A percentile compares a stretch with the other conserved stretches of the same genome.
Conservation (phyloP, 1,140 invertebrate species). For the Zaprionus ornatus region DNA sequence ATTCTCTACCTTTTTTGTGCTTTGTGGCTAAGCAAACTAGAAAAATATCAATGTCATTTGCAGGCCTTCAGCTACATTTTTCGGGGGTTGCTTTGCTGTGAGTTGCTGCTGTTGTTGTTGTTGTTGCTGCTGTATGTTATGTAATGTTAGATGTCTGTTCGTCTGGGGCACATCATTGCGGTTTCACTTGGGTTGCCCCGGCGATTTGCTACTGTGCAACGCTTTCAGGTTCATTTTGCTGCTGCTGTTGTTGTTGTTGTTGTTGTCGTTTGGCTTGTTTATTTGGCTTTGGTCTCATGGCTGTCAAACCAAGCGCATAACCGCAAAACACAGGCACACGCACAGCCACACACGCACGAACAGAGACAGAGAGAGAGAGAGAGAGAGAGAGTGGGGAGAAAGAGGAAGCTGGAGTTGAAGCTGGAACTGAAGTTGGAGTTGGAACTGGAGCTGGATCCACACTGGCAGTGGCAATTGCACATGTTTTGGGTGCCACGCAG, state of each 20-base stretch:
- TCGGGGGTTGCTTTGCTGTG: constrained; percentile 33
- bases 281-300: constrained; percentile 64
- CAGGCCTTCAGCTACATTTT: constrained; percentile 50
- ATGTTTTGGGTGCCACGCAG: constrained; percentile 37
- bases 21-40: constrained; percentile 33
- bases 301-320: constrained; percentile 74
- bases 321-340: constrained; percentile 62
- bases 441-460: background rate
- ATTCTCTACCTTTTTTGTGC: constrained; percentile 6
- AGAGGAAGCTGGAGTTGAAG: background rate
- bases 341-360: constrained; percentile 7
- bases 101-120: constrained; percentile 13
- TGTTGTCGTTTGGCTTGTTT: constrained; percentile 30
- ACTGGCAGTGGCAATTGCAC: constrained; percentile 14
- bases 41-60: constrained; percentile 77
- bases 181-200: constrained; percentile 43
- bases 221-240: constrained; percentile 29
- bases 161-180: constrained; percentile 62
- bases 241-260: constrained; percentile 14
- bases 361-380: background rate
- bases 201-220: constrained; percentile 36
- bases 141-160: constrained; percentile 55
- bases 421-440: background rate
- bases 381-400: background rate
- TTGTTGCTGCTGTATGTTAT: constrained; percentile 35